Evolutionary conservation across 2,888 invertebrate genomes (phyloP).

Genomic region (Acronicta aceris): DNA sequence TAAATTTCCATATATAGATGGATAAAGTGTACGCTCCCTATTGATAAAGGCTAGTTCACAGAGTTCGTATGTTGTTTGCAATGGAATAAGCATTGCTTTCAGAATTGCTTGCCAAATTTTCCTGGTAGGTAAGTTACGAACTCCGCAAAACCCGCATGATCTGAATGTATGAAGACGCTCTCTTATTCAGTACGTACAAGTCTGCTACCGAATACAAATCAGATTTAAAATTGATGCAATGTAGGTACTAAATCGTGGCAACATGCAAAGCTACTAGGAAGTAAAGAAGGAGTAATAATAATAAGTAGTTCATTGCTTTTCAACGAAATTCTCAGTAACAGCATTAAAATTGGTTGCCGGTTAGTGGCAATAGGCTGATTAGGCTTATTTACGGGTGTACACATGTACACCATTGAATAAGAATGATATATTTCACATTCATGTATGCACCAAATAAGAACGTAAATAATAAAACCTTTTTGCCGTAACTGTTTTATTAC

Average conservation of each 20-base stretch:
- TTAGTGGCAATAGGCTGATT: too few species aligned
- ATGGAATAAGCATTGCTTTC: constrained; percentile 23
- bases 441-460: too few species aligned
- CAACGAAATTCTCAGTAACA: too few species aligned
- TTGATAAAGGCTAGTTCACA: constrained; percentile 27
- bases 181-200: not conserved
- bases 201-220: constrained; percentile 13
- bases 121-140: constrained; percentile 27
- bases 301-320: not conserved
- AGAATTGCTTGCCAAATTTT: constrained; percentile 44
- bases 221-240: constrained; percentile 15
- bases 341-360: too few species aligned
- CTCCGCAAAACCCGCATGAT: constrained; percentile 21
- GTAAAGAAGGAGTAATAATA: not conserved
- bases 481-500: constrained; percentile 11
- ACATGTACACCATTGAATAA: too few species aligned
- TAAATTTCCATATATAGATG: too few species aligned
- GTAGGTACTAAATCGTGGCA: constrained; percentile 1
- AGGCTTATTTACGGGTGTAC: too few species aligned
- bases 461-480: not conserved
- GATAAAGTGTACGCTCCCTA: constrained; percentile 7
- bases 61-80: constrained; percentile 31
- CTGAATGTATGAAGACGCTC: constrained; percentile 23
- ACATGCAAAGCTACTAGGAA: not conserved
- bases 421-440: too few species aligned